Percentiles rank a stretch among this genome's conserved stretches.
phyloP scores from a whole-genome alignment of 1,140 invertebrate genomes.

The Bicyclus anynana region DNA sequence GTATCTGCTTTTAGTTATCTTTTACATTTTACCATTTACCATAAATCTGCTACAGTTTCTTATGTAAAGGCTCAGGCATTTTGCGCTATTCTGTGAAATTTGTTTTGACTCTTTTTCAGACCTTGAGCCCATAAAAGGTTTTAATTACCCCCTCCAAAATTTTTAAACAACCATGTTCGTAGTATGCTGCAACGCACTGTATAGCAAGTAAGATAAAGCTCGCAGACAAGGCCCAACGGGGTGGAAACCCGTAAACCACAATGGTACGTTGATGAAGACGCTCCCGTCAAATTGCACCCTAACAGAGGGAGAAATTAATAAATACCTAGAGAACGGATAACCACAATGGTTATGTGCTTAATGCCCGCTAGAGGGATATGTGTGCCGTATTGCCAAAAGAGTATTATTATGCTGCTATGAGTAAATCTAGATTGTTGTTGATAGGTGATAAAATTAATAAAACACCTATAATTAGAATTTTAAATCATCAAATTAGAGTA shows the following conservation, averaged over 20 bases:
- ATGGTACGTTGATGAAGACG: conserved; percentile 57
- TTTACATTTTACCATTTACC: too few species aligned
- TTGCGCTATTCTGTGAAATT: too few species aligned
- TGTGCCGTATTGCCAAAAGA: not conserved
- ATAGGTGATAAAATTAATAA: too few species aligned
- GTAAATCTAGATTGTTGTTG: too few species aligned
- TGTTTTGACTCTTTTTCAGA: too few species aligned
- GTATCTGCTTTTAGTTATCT: too few species aligned
- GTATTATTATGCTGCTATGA: too few species aligned
- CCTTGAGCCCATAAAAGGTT: not conserved
- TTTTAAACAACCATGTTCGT: conserved; percentile 21
- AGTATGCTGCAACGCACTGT: conserved; percentile 21
- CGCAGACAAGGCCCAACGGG: conserved; percentile 37
- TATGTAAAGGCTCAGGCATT: not conserved
- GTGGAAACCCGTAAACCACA: conserved; percentile 49
- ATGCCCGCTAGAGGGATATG: not conserved
- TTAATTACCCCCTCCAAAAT: conserved; percentile 9
- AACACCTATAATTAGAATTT: too few species aligned
- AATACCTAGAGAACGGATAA: conserved; percentile 12
- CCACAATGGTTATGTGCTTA: not conserved
- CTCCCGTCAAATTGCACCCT: conserved; percentile 43
- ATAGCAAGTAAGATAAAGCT: conserved; percentile 43
- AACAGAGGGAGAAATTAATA: conserved; percentile 38
- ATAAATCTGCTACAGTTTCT: too few species aligned
- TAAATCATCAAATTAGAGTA: too few species aligned